These are phyloP conservation scores for Propithecus perrieri DNA, from an alignment of 2,797 vertebrate genomes.

Conservation along the genomic window DNA sequence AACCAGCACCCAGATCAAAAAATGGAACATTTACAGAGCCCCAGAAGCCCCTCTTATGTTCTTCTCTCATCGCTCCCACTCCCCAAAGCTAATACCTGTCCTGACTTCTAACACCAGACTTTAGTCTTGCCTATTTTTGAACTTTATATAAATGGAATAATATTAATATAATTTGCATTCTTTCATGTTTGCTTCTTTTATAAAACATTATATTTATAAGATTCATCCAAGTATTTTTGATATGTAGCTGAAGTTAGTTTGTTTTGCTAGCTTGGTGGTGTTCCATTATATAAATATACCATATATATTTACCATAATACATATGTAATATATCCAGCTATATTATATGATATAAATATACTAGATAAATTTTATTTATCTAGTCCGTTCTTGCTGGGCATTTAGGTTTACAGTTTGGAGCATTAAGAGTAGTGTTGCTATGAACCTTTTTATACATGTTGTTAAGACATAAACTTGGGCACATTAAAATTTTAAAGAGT, in stretches of 20 bases:
- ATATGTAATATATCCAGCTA: too few relatives aligned
- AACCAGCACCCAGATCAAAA: neutral
- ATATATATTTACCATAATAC: neutral
- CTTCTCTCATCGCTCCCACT: neutral
- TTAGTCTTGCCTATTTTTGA: neutral
- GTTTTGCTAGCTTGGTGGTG: neutral
- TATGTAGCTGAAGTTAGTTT: neutral
- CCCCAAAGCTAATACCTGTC: neutral
- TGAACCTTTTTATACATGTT: neutral
- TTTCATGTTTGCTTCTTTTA: neutral
- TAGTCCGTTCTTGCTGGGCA: neutral
- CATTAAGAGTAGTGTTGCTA: neutral
- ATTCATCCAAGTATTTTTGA: neutral
- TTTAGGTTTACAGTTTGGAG: neutral
- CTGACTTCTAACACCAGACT: neutral
- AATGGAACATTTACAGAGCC: neutral
- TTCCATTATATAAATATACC: neutral
- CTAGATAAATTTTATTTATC: neutral
- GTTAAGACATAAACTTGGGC: neutral
- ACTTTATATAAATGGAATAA: neutral
- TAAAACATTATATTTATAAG: neutral
- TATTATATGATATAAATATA: neutral
- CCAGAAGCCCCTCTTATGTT: accelerated
- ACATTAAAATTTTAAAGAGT: neutral
- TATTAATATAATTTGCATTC: neutral